A percentile compares a stretch with the other conserved stretches of the same genome.
Evolutionary conservation across 1,140 invertebrate genomes (phyloP).

Genomic region (Brachionus calyciflorus): DNA sequence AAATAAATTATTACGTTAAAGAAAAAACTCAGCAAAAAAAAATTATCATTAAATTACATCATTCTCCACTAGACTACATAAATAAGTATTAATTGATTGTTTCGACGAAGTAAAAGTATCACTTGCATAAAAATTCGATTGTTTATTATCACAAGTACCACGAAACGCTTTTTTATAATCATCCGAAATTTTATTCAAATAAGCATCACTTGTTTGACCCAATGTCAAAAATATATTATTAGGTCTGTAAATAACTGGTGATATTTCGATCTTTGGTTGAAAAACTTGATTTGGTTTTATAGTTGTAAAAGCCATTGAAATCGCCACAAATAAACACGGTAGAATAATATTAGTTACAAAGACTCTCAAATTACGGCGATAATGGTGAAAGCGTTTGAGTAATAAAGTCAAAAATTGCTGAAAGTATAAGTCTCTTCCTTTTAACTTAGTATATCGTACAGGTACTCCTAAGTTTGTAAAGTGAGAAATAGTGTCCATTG

Average conservation of each 20-base stretch:
- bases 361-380: slow-evolving; percentile 54
- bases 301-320: slow-evolving; percentile 52
- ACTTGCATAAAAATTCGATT: slow-evolving; percentile 23
- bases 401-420: slow-evolving; percentile 53
- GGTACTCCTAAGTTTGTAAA: not conserved
- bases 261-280: slow-evolving; percentile 52
- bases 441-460: not conserved
- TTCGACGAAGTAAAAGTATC: slow-evolving; percentile 25
- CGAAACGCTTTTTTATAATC: not conserved
- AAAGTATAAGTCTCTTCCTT: slow-evolving; percentile 37
- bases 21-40: not conserved
- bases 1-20: not conserved
- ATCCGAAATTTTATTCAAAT: slow-evolving; percentile 48
- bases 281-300: slow-evolving; percentile 49
- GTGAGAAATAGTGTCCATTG: slow-evolving; percentile 36
- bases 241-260: slow-evolving; percentile 56
- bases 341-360: slow-evolving; percentile 52
- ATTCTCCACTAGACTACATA: slow-evolving; percentile 36
- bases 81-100: slow-evolving; percentile 36
- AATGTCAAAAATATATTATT: slow-evolving; percentile 49
- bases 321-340: slow-evolving; percentile 52
- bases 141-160: not conserved
- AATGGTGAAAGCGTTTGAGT: slow-evolving; percentile 56
- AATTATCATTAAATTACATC: slow-evolving; percentile 49
- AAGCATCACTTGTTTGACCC: not conserved